These are phyloP conservation scores for Eueremaeus valkanovi DNA, from an alignment of 2,888 invertebrate species.

Conservation along the genomic window DNA sequence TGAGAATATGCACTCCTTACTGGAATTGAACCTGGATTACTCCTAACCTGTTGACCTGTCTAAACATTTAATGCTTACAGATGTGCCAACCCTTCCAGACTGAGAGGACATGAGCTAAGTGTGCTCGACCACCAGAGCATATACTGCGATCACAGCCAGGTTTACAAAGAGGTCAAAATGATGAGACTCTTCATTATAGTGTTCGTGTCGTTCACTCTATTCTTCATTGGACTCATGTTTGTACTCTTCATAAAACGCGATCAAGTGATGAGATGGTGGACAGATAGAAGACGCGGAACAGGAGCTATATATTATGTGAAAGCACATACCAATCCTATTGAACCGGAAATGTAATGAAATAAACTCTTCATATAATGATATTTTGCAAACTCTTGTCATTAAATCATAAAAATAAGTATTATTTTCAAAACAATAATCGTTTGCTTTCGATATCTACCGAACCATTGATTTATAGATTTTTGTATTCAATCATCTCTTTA, in stretches of 20 bases:
- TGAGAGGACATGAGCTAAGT: slow-evolving; percentile 30
- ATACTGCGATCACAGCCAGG: slow-evolving; percentile 20
- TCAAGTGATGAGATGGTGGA: slow-evolving; percentile 7
- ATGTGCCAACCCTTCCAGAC: slow-evolving; percentile 25
- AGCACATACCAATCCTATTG: slow-evolving; percentile 37
- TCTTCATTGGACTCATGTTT: slow-evolving; percentile 37
- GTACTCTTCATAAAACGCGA: slow-evolving; percentile 37
- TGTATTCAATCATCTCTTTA: neutral
- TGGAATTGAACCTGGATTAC: no score
- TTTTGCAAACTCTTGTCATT: no score
- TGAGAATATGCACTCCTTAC: no score
- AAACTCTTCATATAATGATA: no score
- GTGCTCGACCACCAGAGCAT: neutral
- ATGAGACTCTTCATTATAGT: slow-evolving; percentile 34
- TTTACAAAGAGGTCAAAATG: neutral
- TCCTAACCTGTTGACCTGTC: no score
- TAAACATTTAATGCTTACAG: no score
- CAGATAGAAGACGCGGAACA: slow-evolving; percentile 7
- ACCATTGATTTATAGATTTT: neutral
- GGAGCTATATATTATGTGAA: slow-evolving; percentile 41
- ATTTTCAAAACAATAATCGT: neutral
- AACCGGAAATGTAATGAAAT: no score
- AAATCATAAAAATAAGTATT: no score
- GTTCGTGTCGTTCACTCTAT: slow-evolving; percentile 34
- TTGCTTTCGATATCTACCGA: neutral